A percentile compares a stretch with the other conserved stretches of the same genome.
phyloP scores from a whole-genome alignment of 2,113 vertebrate genomes.

The Petaurus breviceps region DNA sequence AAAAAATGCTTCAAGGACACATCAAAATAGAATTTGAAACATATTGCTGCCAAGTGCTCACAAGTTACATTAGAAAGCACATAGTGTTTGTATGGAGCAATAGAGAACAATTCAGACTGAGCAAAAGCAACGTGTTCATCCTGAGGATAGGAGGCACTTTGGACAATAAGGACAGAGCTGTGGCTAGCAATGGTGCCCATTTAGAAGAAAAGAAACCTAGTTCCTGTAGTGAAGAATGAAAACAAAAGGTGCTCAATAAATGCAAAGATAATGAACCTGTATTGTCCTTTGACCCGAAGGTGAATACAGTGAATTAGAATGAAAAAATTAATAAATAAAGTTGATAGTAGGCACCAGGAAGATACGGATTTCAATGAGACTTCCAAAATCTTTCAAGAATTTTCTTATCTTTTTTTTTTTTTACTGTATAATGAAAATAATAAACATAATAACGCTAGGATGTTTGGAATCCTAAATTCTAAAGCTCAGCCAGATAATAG shows the following conservation, averaged over 20 bases:
- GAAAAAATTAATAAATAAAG: not conserved
- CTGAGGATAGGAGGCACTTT: not conserved
- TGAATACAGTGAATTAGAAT: not conserved
- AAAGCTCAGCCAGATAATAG: not conserved
- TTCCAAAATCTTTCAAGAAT: not conserved
- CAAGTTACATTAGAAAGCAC: not conserved
- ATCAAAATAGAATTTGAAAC: not conserved
- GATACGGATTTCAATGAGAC: not conserved
- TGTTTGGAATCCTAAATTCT: not conserved
- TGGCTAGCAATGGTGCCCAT: not conserved
- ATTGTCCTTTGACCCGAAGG: not conserved
- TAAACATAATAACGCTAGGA: not conserved
- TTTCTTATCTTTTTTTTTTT: not conserved
- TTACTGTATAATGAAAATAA: not conserved
- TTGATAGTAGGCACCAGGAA: not conserved
- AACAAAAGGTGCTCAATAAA: not conserved
- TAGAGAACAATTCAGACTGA: not conserved
- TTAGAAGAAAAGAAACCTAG: not conserved
- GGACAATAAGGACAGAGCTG: not conserved
- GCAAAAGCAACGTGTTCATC: not conserved
- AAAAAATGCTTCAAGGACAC: not conserved
- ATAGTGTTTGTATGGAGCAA: not conserved
- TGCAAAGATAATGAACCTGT: not conserved
- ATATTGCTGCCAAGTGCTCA: not conserved
- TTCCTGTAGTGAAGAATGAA: not conserved